These are phyloP conservation scores for Latrodectus elegans DNA, from an alignment of 2,888 invertebrate species.

Conservation along the genomic window DNA sequence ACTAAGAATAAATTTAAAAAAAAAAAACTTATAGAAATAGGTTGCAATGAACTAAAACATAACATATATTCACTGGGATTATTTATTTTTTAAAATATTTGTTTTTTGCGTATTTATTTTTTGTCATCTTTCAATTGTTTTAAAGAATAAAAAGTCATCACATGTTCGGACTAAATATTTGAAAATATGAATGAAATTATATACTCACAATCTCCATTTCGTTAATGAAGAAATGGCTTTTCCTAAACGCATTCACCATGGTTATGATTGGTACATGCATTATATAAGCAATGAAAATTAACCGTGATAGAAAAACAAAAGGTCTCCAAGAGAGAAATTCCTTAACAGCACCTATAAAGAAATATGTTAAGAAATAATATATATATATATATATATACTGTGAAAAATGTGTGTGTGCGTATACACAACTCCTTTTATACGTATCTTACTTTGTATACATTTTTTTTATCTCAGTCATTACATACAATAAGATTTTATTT, in stretches of 20 bases:
- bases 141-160: not conserved
- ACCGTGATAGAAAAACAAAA: conserved; percentile 31
- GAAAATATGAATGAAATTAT: not conserved
- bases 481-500: no score
- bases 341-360: conserved; percentile 4
- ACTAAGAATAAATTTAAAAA: no score
- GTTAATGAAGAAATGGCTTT: conserved; percentile 36
- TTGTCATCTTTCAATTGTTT: not conserved
- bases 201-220: conserved; percentile 55
- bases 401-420: no score
- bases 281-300: conserved; percentile 47
- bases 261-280: conserved; percentile 61
- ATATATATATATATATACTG: not conserved
- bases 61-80: not conserved
- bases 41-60: not conserved
- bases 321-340: conserved; percentile 45
- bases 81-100: no score
- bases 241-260: conserved; percentile 50
- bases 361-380: not conserved
- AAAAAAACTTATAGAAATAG: not conserved
- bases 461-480: no score
- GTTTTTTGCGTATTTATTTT: not conserved
- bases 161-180: not conserved
- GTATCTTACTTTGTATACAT: no score
- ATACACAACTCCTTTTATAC: no score